A percentile compares a stretch with the other conserved stretches of the same genome.
phyloP scores from a whole-genome alignment of 1,140 invertebrate species.

The Conopomorpha cramerella region DNA sequence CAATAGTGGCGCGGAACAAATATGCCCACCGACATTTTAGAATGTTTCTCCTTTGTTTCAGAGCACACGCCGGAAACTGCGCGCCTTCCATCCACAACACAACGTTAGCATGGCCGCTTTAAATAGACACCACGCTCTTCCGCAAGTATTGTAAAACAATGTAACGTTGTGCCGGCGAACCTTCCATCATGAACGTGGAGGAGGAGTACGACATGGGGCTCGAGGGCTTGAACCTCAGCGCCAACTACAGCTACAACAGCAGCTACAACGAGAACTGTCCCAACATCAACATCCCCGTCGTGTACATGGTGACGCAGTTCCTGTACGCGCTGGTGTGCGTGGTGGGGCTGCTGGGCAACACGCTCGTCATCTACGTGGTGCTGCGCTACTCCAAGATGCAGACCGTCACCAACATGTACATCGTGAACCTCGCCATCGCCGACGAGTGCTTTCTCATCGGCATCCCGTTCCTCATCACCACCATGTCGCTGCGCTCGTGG shows the following conservation, averaged over 20 bases:
- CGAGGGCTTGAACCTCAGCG: conserved; percentile 33
- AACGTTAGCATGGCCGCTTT: too few relatives aligned
- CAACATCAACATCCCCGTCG: conserved; percentile 51
- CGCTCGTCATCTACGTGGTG: conserved; percentile 94
- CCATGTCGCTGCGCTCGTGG: conserved; percentile 84
- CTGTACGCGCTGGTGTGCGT: conserved; percentile 84
- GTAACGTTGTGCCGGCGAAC: too few relatives aligned
- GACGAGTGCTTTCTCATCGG: conserved; percentile 94
- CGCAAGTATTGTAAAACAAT: too few relatives aligned
- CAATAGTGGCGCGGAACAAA: too few relatives aligned
- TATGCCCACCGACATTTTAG: too few relatives aligned
- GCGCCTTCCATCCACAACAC: too few relatives aligned
- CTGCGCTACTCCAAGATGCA: conserved; percentile 92
- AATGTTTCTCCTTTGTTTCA: too few relatives aligned
- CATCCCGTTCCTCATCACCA: conserved; percentile 89
- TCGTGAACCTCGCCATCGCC: conserved; percentile 92
- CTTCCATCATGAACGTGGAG: too few relatives aligned
- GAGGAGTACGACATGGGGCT: too few relatives aligned
- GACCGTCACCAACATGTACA: conserved; percentile 96
- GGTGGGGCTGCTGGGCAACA: conserved; percentile 89
- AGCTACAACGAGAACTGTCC: conserved; percentile 50
- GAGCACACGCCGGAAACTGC: too few relatives aligned
- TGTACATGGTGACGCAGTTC: conserved; percentile 63
- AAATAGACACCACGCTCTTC: too few relatives aligned
- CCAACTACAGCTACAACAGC: conserved; percentile 29